Evolutionary conservation across 2,888 invertebrate genomes (phyloP).

Genomic region (Homarus gammarus): DNA sequence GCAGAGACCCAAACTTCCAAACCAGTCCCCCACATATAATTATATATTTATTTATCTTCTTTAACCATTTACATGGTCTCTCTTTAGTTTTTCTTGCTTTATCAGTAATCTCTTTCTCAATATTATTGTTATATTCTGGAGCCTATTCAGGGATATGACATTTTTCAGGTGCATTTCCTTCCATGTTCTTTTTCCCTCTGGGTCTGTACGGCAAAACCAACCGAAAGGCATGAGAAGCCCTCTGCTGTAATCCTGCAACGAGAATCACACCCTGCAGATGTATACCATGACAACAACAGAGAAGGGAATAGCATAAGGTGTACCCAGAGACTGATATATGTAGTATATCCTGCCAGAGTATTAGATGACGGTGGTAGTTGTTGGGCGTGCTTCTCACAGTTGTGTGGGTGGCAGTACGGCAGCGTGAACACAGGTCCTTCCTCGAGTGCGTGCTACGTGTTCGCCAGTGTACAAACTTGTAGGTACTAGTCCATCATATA

Average conservation of each 20-base stretch:
- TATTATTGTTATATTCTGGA: slow-evolving; percentile 37
- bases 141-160: slow-evolving; percentile 50
- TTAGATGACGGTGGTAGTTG: slow-evolving; percentile 38
- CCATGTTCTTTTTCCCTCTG: slow-evolving; percentile 48
- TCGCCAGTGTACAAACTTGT: slow-evolving; percentile 70
- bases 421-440: slow-evolving; percentile 65
- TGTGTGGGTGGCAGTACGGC: slow-evolving; percentile 56
- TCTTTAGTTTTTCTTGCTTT: slow-evolving; percentile 17
- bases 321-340: slow-evolving; percentile 39
- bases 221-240: slow-evolving; percentile 49
- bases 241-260: slow-evolving; percentile 57
- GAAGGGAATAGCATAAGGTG: neutral
- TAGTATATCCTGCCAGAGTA: slow-evolving; percentile 57
- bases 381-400: slow-evolving; percentile 57
- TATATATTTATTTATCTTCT: slow-evolving; percentile 58
- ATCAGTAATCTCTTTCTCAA: neutral
- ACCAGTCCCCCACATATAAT: slow-evolving; percentile 29
- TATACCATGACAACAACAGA: slow-evolving; percentile 32
- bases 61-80: slow-evolving; percentile 8
- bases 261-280: slow-evolving; percentile 53
- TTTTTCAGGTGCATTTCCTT: slow-evolving; percentile 58
- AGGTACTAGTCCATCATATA: slow-evolving; percentile 64
- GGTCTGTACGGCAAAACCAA: slow-evolving; percentile 61
- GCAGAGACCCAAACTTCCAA: slow-evolving; percentile 62
- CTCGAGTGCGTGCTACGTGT: slow-evolving; percentile 66